phyloP scores from a whole-genome alignment of 2,888 invertebrate species.

The Tricholauxania praeusta region DNA sequence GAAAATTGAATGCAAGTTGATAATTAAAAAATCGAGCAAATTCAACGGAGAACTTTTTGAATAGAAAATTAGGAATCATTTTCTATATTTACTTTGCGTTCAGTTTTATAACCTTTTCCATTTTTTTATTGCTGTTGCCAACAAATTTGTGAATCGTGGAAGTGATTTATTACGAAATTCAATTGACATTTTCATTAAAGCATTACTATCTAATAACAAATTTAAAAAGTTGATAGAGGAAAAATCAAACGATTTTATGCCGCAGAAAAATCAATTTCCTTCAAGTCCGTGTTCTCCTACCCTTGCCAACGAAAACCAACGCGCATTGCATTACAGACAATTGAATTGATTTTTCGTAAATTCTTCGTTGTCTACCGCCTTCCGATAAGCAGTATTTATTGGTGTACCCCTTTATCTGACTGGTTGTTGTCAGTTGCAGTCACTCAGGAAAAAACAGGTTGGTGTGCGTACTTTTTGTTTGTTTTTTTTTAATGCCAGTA shows the following conservation, averaged over 20 bases:
- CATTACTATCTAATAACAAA: background rate
- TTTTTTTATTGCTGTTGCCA: too few species aligned
- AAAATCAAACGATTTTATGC: background rate
- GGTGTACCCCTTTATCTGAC: conserved; percentile 11
- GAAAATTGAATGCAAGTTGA: too few species aligned
- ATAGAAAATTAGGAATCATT: background rate
- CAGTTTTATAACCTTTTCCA: too few species aligned
- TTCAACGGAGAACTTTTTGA: too few species aligned
- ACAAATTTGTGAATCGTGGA: background rate
- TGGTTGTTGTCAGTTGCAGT: conserved; percentile 12
- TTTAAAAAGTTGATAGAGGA: background rate
- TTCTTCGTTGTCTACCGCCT: conserved; percentile 5
- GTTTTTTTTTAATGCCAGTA: background rate
- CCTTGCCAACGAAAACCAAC: background rate
- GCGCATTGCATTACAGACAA: conserved; percentile 8
- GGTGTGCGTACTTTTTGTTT: conserved; percentile 27
- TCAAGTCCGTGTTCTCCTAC: background rate
- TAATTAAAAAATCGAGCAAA: background rate
- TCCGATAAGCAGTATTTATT: conserved; percentile 11
- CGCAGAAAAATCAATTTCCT: conserved; percentile 32
- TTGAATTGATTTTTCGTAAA: conserved; percentile 37
- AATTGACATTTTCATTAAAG: background rate
- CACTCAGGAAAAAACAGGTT: conserved; percentile 40
- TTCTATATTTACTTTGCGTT: too few species aligned
- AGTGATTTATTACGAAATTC: background rate